Percentiles rank a stretch among this genome's conserved stretches.
Evolutionary conservation across 2,888 invertebrate genomes (phyloP).

Genomic region (Epistrophella euchroma): DNA sequence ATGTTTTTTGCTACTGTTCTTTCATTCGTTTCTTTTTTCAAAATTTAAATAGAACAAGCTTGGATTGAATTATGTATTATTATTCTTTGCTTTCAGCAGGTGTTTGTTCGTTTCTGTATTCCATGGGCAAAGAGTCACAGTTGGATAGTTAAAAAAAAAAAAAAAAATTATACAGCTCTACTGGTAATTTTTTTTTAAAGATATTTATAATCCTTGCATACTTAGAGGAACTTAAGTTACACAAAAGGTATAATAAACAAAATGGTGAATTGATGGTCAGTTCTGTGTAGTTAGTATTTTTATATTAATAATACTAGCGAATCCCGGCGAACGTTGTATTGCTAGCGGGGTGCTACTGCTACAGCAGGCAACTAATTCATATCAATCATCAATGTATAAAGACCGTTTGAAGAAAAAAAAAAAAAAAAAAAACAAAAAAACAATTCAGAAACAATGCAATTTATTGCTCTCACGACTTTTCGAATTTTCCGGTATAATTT

Average conservation of each 20-base stretch:
- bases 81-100: conserved; percentile 30
- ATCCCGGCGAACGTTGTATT: too few species aligned
- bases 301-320: too few species aligned
- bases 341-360: too few species aligned
- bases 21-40: not conserved
- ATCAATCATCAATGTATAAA: too few species aligned
- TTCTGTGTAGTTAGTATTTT: not conserved
- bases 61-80: conserved; percentile 49
- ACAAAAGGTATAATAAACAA: not conserved
- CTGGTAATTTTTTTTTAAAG: not conserved
- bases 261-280: conserved; percentile 8
- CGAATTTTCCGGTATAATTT: too few species aligned
- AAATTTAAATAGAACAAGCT: conserved; percentile 27
- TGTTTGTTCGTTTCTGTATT: conserved; percentile 9
- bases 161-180: not conserved
- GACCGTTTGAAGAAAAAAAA: too few species aligned
- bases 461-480: too few species aligned
- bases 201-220: conserved; percentile 6
- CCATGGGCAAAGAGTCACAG: conserved; percentile 3
- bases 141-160: conserved; percentile 27
- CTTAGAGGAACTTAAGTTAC: not conserved
- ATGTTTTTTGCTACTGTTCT: conserved; percentile 1
- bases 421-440: too few species aligned
- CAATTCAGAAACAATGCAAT: too few species aligned
- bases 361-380: too few species aligned